These are phyloP conservation scores for Luidia sarsii DNA, from an alignment of 53 echinoderm and acorn worm species.

Conservation along the genomic window DNA sequence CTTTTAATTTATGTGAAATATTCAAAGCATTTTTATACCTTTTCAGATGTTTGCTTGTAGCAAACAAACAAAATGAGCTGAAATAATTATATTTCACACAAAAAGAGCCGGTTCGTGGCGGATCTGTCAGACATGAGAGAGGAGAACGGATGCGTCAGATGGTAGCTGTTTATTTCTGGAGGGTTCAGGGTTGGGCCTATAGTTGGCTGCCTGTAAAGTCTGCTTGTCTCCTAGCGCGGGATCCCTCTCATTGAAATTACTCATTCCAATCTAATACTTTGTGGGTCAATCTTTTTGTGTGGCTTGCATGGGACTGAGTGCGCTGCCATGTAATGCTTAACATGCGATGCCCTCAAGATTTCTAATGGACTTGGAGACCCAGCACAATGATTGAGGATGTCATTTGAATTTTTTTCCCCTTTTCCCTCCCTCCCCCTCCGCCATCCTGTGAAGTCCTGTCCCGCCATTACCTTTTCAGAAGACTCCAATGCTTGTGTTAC, in stretches of 20 bases:
- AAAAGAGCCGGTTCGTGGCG: too few species aligned
- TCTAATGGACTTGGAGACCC: conserved; percentile 28
- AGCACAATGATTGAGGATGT: conserved; percentile 16
- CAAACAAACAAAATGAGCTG: too few species aligned
- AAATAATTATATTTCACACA: too few species aligned
- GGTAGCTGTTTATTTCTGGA: too few species aligned
- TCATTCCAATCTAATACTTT: conserved; percentile 60
- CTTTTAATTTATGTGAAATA: too few species aligned
- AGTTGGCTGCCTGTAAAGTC: conserved; percentile 5
- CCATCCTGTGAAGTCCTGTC: conserved; percentile 11
- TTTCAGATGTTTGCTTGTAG: too few species aligned
- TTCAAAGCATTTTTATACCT: too few species aligned
- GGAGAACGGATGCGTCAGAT: too few species aligned
- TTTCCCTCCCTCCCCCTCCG: neutral
- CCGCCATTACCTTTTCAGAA: neutral
- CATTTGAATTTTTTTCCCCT: neutral
- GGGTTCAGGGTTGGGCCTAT: neutral
- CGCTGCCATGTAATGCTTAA: conserved; percentile 40
- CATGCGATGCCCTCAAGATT: conserved; percentile 25
- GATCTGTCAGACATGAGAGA: too few species aligned
- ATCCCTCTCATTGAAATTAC: conserved; percentile 38
- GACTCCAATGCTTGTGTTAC: too few species aligned
- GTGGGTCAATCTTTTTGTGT: conserved; percentile 38
- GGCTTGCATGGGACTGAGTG: neutral
- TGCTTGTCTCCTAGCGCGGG: neutral